Percentiles rank a stretch among this genome's conserved stretches.
Conservation (phyloP, 1,140 invertebrate genomes). For the Adelges cooleyi region DNA sequence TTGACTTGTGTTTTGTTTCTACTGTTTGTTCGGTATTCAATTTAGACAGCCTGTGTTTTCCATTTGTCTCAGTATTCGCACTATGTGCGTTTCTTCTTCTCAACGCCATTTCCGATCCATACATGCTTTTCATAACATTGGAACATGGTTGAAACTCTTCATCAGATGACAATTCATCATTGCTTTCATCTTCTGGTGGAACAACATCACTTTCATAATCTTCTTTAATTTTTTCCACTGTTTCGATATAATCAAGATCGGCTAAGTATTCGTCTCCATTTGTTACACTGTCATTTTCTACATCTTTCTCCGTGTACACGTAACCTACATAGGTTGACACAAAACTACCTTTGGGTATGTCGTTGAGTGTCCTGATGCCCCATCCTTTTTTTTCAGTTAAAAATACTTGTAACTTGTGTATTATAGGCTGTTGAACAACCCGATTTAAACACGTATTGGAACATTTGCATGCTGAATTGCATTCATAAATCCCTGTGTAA, state of each 20-base stretch:
- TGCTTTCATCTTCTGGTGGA: slow-evolving; percentile 40
- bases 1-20: background rate
- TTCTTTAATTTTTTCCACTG: slow-evolving; percentile 78
- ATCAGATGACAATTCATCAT: background rate
- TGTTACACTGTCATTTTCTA: slow-evolving; percentile 66
- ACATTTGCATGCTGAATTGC: slow-evolving; percentile 77
- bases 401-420: slow-evolving; percentile 74
- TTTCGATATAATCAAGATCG: slow-evolving; percentile 91
- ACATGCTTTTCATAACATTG: background rate
- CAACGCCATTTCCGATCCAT: background rate
- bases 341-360: slow-evolving; percentile 84
- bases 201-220: slow-evolving; percentile 54
- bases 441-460: slow-evolving; percentile 68
- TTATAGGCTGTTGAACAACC: slow-evolving; percentile 75
- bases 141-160: background rate
- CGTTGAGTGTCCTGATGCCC: slow-evolving; percentile 89
- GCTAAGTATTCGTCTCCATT: slow-evolving; percentile 93
- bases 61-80: background rate
- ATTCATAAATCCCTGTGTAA: slow-evolving; percentile 88
- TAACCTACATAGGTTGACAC: slow-evolving; percentile 93
- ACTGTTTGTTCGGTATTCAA: background rate
- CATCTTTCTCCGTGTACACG: slow-evolving; percentile 75
- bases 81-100: background rate
- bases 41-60: background rate
- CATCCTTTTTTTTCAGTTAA: slow-evolving; percentile 81